Evolutionary conservation across 2,113 vertebrate genomes (phyloP).

Genomic region (Coracopsis vasa): DNA sequence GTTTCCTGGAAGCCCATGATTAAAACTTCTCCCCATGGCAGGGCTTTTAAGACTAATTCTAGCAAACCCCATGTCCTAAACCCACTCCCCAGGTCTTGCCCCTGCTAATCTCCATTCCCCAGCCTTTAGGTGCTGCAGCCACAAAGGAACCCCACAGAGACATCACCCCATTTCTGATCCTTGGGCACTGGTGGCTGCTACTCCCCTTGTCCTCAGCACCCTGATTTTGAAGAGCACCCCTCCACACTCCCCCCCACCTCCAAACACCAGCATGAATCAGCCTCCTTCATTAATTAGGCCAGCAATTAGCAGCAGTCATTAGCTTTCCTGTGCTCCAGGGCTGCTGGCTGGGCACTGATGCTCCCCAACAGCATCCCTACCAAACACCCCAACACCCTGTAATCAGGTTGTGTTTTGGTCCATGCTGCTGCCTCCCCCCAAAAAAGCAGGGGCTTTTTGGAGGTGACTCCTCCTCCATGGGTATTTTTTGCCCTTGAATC

Average conservation of each 20-base stretch:
- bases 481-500: conserved; percentile 14
- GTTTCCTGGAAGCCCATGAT: neutral
- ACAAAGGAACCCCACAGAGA: neutral
- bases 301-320: conserved; percentile 35
- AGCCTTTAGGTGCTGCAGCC: neutral
- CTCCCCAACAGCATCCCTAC: neutral
- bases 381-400: neutral
- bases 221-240: neutral
- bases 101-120: neutral
- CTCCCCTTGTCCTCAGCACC: neutral
- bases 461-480: neutral
- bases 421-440: fast-evolving
- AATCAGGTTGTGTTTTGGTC: neutral
- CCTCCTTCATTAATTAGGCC: conserved; percentile 21
- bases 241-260: neutral
- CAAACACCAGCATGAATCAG: neutral
- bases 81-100: neutral
- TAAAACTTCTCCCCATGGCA: neutral
- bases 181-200: neutral
- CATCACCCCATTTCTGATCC: neutral
- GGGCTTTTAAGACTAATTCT: neutral
- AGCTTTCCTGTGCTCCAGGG: neutral
- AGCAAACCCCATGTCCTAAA: neutral
- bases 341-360: fast-evolving
- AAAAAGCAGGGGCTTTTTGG: neutral